phyloP scores from a whole-genome alignment of 2,888 invertebrate species.

The Dicyrtomina minuta region DNA sequence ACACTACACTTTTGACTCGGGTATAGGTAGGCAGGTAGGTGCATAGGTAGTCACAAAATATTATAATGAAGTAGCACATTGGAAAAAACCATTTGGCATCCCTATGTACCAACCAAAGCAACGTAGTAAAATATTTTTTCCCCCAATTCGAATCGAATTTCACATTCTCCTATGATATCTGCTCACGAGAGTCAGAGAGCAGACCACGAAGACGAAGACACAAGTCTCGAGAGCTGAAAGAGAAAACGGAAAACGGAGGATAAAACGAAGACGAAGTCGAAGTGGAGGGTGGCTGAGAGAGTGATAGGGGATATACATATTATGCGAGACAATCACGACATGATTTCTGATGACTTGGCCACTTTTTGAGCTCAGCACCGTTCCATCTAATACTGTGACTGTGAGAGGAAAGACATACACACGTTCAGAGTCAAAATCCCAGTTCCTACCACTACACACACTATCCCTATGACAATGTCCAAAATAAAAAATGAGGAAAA shows the following conservation, averaged over 20 bases:
- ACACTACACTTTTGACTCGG: too few species aligned
- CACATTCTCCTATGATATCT: too few species aligned
- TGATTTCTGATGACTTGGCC: conserved; percentile 23
- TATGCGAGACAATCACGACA: conserved; percentile 7
- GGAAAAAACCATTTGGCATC: too few species aligned
- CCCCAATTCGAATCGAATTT: too few species aligned
- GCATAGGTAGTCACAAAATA: too few species aligned
- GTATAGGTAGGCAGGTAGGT: too few species aligned
- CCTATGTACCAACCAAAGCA: too few species aligned
- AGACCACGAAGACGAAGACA: background rate
- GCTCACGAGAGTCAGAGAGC: too few species aligned
- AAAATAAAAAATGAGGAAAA: too few species aligned
- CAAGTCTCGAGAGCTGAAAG: background rate
- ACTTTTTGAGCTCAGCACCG: conserved; percentile 15
- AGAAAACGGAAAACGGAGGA: background rate
- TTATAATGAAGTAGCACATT: too few species aligned
- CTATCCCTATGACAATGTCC: background rate
- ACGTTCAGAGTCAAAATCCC: background rate
- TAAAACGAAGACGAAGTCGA: background rate
- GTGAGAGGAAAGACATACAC: background rate
- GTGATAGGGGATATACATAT: too few species aligned
- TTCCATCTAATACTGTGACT: background rate
- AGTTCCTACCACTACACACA: background rate
- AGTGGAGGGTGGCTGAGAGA: background rate
- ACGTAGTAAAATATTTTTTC: too few species aligned